These are phyloP conservation scores for Rhinatrema bivittatum DNA, from an alignment of 2,797 vertebrate species.

Conservation along the genomic window DNA sequence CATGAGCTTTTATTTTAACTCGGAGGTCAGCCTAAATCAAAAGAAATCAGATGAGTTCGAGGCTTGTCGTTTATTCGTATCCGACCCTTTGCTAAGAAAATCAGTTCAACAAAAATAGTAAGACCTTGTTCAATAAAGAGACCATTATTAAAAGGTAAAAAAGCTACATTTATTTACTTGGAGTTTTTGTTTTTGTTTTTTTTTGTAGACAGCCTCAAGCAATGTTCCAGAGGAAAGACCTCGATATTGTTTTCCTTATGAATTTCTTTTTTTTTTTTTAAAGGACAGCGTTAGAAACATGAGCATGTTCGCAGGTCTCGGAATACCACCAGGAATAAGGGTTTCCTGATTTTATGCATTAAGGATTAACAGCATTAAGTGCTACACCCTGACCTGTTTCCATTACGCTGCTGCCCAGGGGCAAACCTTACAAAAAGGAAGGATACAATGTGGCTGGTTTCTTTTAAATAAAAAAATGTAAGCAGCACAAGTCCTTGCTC, in stretches of 20 bases:
- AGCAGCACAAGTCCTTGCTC: too few species aligned
- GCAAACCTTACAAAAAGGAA: constrained; percentile 4
- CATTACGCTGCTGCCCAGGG: constrained; percentile 28
- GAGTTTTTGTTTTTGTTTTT: constrained; percentile 16
- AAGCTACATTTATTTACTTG: constrained; percentile 41
- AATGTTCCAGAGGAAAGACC: constrained; percentile 23
- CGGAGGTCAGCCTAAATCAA: constrained; percentile 53
- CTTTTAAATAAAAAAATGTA: too few species aligned
- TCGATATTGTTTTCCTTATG: constrained; percentile 34
- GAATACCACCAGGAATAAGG: constrained; percentile 5
- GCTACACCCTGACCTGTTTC: constrained; percentile 33
- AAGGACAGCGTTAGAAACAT: constrained; percentile 20
- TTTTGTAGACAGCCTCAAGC: constrained; percentile 24
- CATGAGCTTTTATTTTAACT: constrained; percentile 36
- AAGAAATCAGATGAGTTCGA: constrained; percentile 57
- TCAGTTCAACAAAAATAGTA: constrained; percentile 21
- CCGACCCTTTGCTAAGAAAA: constrained; percentile 44
- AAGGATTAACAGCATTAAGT: constrained; percentile 22
- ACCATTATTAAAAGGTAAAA: constrained; percentile 16
- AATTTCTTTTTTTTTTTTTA: too few species aligned
- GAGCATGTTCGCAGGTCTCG: constrained; percentile 17
- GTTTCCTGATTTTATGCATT: constrained; percentile 24
- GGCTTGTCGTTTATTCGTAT: constrained; percentile 39
- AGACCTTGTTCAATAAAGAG: constrained; percentile 14
- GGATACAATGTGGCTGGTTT: not conserved